Percentiles rank a stretch among this genome's conserved stretches.
phyloP scores from a whole-genome alignment of 2,888 invertebrate species.

The Petrolisthes manimaculis region DNA sequence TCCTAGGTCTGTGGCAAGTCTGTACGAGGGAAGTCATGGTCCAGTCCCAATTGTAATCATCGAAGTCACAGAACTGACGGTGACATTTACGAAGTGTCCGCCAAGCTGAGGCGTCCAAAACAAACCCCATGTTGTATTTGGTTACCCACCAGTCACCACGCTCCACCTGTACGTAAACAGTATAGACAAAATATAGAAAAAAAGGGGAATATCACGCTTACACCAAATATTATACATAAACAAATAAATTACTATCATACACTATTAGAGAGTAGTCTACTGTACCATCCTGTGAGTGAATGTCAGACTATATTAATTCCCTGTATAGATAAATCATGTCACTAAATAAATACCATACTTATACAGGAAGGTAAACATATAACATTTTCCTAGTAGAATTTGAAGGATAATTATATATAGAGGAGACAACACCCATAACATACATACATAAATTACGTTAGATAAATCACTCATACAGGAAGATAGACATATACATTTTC shows the following conservation, averaged over 20 bases:
- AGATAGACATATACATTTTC: no score
- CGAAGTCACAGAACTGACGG: constrained; percentile 89
- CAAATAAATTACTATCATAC: not conserved
- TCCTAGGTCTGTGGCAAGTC: constrained; percentile 70
- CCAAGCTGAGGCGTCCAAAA: constrained; percentile 91
- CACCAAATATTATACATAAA: not conserved
- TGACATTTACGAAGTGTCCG: constrained; percentile 75
- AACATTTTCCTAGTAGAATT: no score
- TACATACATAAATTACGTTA: no score
- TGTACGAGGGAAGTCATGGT: constrained; percentile 85
- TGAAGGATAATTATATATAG: no score
- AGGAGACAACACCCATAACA: no score
- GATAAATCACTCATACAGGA: no score
- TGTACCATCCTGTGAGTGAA: no score
- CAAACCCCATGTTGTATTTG: constrained; percentile 81
- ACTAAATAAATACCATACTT: no score
- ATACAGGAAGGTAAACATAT: no score
- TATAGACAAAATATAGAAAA: not conserved
- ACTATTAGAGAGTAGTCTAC: not conserved
- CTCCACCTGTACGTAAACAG: constrained; percentile 37
- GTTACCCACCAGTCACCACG: constrained; percentile 59
- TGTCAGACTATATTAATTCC: no score
- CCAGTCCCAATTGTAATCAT: constrained; percentile 99
- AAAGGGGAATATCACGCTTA: not conserved
- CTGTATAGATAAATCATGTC: no score